phyloP scores from a whole-genome alignment of 2,797 vertebrate species.

The Mico argentatus region DNA sequence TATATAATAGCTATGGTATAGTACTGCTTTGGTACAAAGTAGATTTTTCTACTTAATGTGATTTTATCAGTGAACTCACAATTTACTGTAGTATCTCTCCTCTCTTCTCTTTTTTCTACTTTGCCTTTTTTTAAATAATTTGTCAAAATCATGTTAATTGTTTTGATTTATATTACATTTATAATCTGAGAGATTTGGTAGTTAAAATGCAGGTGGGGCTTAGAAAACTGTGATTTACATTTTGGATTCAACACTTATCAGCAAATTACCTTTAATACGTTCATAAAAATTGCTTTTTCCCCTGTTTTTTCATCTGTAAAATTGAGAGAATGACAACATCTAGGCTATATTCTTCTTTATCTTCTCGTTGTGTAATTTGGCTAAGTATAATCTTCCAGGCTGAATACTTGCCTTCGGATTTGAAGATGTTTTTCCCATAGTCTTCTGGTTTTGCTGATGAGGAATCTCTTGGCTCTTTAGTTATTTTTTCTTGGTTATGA shows the following conservation, averaged over 20 bases:
- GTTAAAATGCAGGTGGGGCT: not conserved
- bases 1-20: too few species aligned
- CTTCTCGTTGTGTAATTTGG: not conserved
- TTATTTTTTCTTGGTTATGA: not conserved
- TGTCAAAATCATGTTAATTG: not conserved
- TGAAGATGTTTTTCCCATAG: not conserved
- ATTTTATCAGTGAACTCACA: not conserved
- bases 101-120: too few species aligned
- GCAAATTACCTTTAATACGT: not conserved
- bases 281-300: not conserved
- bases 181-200: not conserved
- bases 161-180: not conserved
- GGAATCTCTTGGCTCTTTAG: not conserved
- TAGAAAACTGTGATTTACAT: not conserved
- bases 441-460: not conserved
- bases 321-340: not conserved
- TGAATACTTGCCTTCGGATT: not conserved
- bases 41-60: not conserved
- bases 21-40: not conserved
- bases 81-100: not conserved
- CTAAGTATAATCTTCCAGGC: not conserved
- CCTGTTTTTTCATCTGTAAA: not conserved
- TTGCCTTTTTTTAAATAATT: not conserved
- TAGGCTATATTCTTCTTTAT: not conserved
- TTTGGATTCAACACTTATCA: not conserved